Evolutionary conservation across 2,797 vertebrate genomes (phyloP).

Genomic region (Sebastes aleutianus): DNA sequence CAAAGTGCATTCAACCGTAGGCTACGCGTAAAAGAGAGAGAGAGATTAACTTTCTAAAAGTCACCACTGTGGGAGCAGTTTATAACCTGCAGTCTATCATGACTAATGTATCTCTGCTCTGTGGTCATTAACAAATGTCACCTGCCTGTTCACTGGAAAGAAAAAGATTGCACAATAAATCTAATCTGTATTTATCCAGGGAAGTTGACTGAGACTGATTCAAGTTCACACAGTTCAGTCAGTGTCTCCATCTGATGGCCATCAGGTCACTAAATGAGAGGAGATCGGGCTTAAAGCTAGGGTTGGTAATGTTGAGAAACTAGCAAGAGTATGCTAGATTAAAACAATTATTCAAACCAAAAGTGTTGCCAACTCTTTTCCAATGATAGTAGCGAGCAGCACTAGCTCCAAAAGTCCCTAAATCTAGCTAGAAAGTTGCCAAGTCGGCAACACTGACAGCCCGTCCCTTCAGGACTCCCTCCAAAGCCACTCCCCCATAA

Average conservation of each 20-base stretch:
- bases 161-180: slow-evolving; percentile 21
- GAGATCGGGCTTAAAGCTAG: neutral
- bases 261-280: neutral
- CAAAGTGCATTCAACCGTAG: slow-evolving; percentile 18
- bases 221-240: neutral
- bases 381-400: no score
- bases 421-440: neutral
- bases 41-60: slow-evolving; percentile 33
- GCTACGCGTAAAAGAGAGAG: neutral
- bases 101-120: slow-evolving; percentile 22
- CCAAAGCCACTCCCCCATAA: no score
- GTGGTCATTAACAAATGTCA: slow-evolving; percentile 41
- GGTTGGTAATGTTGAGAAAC: neutral
- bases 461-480: neutral
- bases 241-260: neutral
- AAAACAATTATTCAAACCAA: no score
- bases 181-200: neutral
- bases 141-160: slow-evolving; percentile 30
- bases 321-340: neutral
- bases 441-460: neutral
- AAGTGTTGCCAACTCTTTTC: no score
- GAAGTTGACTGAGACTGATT: neutral
- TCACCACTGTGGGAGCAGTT: slow-evolving; percentile 17
- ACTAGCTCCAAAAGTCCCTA: neutral
- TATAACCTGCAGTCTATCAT: slow-evolving; percentile 5